Evolutionary conservation across 2,797 vertebrate species (phyloP).

Genomic region (Mastacembelus armatus): DNA sequence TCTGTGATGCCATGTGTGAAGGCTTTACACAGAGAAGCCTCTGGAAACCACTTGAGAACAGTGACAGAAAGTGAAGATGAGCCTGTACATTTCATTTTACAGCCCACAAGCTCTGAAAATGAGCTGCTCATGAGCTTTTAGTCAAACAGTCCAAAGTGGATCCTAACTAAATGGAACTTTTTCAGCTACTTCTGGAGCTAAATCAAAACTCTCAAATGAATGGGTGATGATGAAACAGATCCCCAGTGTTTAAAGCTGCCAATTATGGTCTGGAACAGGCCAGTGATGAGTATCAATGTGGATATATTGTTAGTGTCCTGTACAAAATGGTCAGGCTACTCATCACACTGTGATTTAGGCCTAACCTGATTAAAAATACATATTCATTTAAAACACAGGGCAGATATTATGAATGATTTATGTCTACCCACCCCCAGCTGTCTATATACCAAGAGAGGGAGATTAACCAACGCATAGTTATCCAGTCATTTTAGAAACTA

Average conservation of each 20-base stretch:
- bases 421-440: neutral
- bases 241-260: neutral
- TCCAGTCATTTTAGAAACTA: too few species aligned
- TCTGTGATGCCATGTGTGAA: neutral
- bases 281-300: neutral
- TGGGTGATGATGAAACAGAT: neutral
- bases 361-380: neutral
- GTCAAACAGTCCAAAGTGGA: neutral
- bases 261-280: neutral
- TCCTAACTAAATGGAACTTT: neutral
- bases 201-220: neutral
- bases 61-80: neutral
- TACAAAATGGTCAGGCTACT: neutral
- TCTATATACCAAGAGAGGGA: neutral
- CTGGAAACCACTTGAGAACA: constrained; percentile 2
- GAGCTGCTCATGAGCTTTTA: neutral
- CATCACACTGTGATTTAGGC: neutral
- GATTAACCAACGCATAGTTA: too few species aligned
- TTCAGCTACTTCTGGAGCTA: neutral
- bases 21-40: neutral
- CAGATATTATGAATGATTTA: constrained; percentile 6
- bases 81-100: neutral
- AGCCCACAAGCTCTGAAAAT: neutral
- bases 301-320: neutral
- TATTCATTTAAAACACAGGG: neutral